phyloP scores from a whole-genome alignment of 1,140 invertebrate genomes.

The Lucilia cuprina region DNA sequence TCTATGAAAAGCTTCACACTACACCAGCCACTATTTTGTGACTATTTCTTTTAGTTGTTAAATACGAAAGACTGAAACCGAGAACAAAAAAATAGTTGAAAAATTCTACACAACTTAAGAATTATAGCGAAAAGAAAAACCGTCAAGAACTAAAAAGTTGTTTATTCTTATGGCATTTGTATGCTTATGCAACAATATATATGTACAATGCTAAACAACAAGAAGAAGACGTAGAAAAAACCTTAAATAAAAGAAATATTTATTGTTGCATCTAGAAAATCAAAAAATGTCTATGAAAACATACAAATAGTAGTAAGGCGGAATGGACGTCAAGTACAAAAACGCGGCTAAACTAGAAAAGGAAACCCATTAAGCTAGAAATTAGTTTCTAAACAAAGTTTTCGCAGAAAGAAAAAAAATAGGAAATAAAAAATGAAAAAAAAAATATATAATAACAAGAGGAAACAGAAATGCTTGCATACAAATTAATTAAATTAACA shows the following conservation, averaged over 20 bases:
- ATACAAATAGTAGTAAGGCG: neutral
- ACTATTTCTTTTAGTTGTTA: neutral
- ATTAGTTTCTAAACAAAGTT: neutral
- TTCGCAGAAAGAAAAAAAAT: neutral
- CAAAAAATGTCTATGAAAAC: neutral
- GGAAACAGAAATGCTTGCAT: neutral
- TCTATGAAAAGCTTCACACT: constrained; percentile 23
- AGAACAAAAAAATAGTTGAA: neutral
- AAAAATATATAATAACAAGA: neutral
- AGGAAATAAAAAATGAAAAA: neutral
- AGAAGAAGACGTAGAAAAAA: neutral
- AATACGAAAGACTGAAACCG: neutral
- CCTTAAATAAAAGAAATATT: neutral
- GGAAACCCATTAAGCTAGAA: neutral
- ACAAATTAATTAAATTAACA: constrained; percentile 12
- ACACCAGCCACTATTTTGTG: neutral
- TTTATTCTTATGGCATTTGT: neutral
- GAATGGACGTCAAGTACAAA: neutral
- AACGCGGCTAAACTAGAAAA: neutral
- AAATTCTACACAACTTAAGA: neutral
- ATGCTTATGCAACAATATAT: neutral
- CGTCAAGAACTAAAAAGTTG: neutral
- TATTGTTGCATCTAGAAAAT: constrained; percentile 1
- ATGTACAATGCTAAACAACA: neutral
- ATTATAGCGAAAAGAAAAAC: neutral